phyloP scores from a whole-genome alignment of 2,113 vertebrate genomes.

The Cnemophilus loriae region DNA sequence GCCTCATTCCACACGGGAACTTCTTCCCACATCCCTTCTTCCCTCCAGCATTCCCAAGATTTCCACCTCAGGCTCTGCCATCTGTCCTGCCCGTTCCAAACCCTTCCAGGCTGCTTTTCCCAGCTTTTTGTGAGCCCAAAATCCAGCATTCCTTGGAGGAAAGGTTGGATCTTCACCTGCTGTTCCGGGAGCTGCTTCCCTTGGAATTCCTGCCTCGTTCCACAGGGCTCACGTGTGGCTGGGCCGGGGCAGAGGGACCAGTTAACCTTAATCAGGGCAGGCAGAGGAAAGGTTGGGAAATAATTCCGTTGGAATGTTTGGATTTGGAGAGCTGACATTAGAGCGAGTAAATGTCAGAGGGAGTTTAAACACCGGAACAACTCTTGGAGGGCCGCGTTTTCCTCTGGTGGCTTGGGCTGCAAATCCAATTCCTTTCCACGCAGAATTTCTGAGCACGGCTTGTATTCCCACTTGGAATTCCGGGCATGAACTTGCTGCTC shows the following conservation, averaged over 20 bases:
- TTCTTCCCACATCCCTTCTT: background rate
- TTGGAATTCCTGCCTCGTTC: background rate
- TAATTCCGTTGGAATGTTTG: background rate
- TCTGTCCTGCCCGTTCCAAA: too few species aligned
- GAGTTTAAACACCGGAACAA: constrained; percentile 9
- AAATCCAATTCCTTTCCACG: background rate
- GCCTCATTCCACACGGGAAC: background rate
- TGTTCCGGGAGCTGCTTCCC: background rate
- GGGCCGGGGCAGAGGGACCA: background rate
- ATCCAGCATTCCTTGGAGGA: background rate
- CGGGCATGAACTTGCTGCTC: rapidly evolving
- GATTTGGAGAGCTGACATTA: constrained; percentile 35
- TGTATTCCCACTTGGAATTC: background rate
- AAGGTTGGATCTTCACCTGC: background rate
- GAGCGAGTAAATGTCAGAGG: constrained; percentile 37
- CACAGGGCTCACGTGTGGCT: background rate
- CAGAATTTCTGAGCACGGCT: background rate
- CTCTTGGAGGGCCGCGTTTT: background rate
- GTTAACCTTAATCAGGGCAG: constrained; percentile 33
- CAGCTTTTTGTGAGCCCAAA: background rate
- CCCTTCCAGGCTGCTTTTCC: background rate
- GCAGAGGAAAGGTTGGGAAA: constrained; percentile 16
- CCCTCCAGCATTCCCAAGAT: background rate
- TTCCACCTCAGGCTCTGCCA: background rate
- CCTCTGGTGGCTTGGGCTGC: background rate